phyloP scores from a whole-genome alignment of 2,888 invertebrate genomes.

The Nomada flava region DNA sequence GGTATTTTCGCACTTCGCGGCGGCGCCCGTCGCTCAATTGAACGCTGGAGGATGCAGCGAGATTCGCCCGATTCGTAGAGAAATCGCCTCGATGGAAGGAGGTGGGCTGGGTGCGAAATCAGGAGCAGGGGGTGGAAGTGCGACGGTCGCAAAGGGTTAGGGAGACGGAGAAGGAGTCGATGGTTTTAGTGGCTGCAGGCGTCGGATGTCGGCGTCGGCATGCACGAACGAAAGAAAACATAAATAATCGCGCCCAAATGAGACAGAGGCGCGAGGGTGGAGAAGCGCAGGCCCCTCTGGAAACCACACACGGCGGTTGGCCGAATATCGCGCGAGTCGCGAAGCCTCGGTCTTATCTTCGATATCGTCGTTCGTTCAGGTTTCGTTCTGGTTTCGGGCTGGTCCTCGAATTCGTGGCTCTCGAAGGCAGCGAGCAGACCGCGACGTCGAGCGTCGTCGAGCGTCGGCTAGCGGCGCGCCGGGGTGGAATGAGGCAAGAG shows the following conservation, averaged over 20 bases:
- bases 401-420: background rate
- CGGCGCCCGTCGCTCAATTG: background rate
- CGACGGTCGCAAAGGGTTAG: conserved; percentile 34
- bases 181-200: conserved; percentile 82
- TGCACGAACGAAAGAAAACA: conserved; percentile 81
- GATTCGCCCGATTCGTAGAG: background rate
- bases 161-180: conserved; percentile 71
- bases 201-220: conserved; percentile 72
- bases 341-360: conserved; percentile 22
- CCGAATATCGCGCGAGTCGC: background rate
- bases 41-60: background rate
- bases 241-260: conserved; percentile 84
- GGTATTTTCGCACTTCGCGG: conserved; percentile 48
- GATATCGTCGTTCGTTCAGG: conserved; percentile 25
- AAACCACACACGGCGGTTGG: conserved; percentile 76
- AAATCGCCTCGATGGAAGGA: conserved; percentile 7
- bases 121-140: conserved; percentile 15
- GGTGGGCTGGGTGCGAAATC: conserved; percentile 25
- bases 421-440: too few species aligned
- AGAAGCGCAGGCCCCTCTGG: conserved; percentile 40
- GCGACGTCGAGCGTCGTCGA: too few species aligned
- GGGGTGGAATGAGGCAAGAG: background rate
- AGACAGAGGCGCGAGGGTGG: conserved; percentile 74
- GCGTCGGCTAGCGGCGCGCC: background rate
- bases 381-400: background rate